These are phyloP conservation scores for Percopsis omiscomaycus DNA, from an alignment of 2,797 vertebrate species.

Conservation along the genomic window DNA sequence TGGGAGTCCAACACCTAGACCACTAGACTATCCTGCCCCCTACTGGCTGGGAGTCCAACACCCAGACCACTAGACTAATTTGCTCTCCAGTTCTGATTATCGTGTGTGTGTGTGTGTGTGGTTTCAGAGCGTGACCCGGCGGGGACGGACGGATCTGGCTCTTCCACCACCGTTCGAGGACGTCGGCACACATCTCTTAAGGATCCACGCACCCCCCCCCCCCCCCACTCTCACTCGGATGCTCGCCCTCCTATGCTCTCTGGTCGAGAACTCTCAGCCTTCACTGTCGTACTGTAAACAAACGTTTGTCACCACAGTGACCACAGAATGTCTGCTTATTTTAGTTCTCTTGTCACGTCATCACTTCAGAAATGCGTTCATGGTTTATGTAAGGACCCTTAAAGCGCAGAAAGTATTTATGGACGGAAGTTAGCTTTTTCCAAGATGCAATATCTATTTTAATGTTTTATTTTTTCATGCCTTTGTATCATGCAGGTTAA, in stretches of 20 bases:
- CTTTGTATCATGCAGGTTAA: conserved; percentile 79
- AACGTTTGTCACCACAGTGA: conserved; percentile 53
- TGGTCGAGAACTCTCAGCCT: conserved; percentile 58
- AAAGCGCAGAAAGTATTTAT: conserved; percentile 75
- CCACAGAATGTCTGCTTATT: conserved; percentile 74
- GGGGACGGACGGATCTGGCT: conserved; percentile 14
- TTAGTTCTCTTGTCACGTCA: conserved; percentile 52
- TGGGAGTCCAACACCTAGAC: too few species aligned
- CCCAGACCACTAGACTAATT: too few species aligned
- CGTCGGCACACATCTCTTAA: background rate
- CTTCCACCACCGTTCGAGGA: conserved; percentile 27
- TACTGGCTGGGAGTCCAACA: too few species aligned
- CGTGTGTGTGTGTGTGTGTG: too few species aligned
- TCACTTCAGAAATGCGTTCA: too few species aligned
- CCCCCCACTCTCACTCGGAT: too few species aligned
- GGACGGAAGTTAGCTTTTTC: conserved; percentile 74
- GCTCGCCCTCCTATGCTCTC: conserved; percentile 27
- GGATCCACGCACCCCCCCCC: too few species aligned
- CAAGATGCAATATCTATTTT: conserved; percentile 79
- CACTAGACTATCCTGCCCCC: too few species aligned
- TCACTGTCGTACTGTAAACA: conserved; percentile 72
- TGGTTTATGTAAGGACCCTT: conserved; percentile 38
- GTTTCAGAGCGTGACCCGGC: conserved; percentile 31
- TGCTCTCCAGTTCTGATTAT: too few species aligned
- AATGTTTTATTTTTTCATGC: conserved; percentile 75